Conservation (phyloP, 1,140 invertebrate genomes). For the Cydia strobilella region DNA sequence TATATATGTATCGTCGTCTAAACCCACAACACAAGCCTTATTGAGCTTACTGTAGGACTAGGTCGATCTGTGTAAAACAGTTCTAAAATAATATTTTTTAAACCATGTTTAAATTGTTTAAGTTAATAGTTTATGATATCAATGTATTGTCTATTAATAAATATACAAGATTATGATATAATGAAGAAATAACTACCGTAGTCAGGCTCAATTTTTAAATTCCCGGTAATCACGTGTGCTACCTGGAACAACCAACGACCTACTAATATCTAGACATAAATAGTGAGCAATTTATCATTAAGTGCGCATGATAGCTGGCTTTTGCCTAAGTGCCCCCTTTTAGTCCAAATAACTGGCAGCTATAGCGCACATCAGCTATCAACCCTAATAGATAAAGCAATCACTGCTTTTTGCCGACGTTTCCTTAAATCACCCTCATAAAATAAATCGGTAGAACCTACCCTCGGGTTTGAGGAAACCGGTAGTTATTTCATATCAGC, state of each 20-base stretch:
- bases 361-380: conserved; percentile 19
- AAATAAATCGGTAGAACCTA: conserved; percentile 36
- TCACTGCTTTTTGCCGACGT: conserved; percentile 33
- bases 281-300: conserved; percentile 13
- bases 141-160: background rate
- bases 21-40: too few relatives aligned
- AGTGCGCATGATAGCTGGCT: conserved; percentile 9
- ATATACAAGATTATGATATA: too few relatives aligned
- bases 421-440: conserved; percentile 34
- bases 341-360: conserved; percentile 26
- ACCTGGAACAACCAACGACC: conserved; percentile 6
- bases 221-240: background rate
- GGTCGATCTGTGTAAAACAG: too few relatives aligned
- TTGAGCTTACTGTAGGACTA: too few relatives aligned
- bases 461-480: conserved; percentile 31
- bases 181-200: background rate
- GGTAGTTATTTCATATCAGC: conserved; percentile 23
- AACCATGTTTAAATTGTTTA: too few relatives aligned
- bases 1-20: too few relatives aligned
- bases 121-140: too few relatives aligned
- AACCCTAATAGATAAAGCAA: conserved; percentile 25
- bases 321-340: conserved; percentile 9
- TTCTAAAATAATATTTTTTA: too few relatives aligned
- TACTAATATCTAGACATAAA: background rate
- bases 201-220: background rate